A percentile compares a stretch with the other conserved stretches of the same genome.
Conservation (phyloP, 1,140 invertebrate genomes). For the Orchestia grillus region DNA sequence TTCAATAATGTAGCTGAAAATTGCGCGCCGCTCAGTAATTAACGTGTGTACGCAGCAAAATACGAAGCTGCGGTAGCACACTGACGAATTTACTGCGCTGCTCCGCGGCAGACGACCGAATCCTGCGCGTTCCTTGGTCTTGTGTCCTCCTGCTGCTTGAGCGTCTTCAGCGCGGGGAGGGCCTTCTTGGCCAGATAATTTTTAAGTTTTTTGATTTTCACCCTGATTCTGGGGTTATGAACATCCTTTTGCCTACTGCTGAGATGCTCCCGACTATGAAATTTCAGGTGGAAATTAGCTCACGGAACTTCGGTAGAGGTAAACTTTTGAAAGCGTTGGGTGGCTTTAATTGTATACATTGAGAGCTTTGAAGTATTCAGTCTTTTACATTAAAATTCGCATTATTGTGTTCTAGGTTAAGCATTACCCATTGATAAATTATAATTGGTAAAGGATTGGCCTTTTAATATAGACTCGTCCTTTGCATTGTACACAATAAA, state of each 20-base stretch:
- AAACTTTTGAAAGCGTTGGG: no score
- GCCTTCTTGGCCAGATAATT: background rate
- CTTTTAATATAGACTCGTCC: no score
- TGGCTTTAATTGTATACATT: no score
- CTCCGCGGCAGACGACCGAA: background rate
- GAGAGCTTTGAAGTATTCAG: no score
- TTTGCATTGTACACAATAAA: no score
- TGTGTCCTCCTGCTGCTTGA: background rate
- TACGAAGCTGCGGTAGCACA: background rate
- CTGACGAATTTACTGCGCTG: conserved; percentile 41
- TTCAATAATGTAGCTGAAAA: conserved; percentile 53
- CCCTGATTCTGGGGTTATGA: background rate
- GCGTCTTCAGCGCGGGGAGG: background rate
- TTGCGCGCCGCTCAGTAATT: conserved; percentile 46
- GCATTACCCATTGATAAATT: no score
- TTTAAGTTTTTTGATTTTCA: background rate
- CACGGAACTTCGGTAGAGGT: no score
- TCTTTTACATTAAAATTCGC: background rate
- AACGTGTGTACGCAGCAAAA: conserved; percentile 15
- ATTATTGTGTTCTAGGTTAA: background rate
- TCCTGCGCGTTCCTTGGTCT: background rate
- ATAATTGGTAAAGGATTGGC: no score
- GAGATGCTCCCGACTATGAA: background rate
- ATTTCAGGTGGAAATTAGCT: background rate
- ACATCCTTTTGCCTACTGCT: background rate